Evolutionary conservation across 1,140 invertebrate genomes (phyloP).

Genomic region (Drosophila sp.): DNA sequence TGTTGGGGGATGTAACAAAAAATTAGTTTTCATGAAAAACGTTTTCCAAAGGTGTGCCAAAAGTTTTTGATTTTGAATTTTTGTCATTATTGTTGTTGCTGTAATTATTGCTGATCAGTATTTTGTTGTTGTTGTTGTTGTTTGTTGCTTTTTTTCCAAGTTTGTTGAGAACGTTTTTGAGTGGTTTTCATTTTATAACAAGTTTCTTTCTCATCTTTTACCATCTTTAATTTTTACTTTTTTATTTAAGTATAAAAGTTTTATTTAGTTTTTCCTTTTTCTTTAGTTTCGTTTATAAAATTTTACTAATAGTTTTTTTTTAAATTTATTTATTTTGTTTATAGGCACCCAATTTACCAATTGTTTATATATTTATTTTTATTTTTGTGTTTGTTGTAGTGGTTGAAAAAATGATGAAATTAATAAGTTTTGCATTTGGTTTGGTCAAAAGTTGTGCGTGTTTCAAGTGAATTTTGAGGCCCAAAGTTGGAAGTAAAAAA

Average conservation of each 20-base stretch:
- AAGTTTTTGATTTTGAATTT: constrained; percentile 75
- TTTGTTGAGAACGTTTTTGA: constrained; percentile 84
- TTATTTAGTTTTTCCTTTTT: constrained; percentile 34
- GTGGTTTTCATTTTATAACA: constrained; percentile 65
- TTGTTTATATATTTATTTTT: constrained; percentile 64
- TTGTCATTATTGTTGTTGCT: constrained; percentile 47
- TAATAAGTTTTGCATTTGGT: constrained; percentile 9
- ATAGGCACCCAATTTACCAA: constrained; percentile 85
- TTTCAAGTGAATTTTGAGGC: constrained; percentile 27
- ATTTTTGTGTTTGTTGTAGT: constrained; percentile 24
- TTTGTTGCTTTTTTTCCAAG: constrained; percentile 58
- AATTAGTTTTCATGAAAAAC: constrained; percentile 67
- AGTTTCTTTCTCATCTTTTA: constrained; percentile 61
- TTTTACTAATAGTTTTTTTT: constrained; percentile 83
- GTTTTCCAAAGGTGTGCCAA: constrained; percentile 84
- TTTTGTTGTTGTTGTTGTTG: constrained; percentile 46
- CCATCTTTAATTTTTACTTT: constrained; percentile 56
- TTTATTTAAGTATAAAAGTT: constrained; percentile 66
- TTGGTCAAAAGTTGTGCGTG: constrained; percentile 38
- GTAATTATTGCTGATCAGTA: constrained; percentile 31
- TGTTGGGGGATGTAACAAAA: constrained; percentile 33
- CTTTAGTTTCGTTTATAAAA: constrained; percentile 74
- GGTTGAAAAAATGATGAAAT: constrained; percentile 39
- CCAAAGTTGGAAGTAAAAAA: constrained; percentile 16
- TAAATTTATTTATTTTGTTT: constrained; percentile 73